These are phyloP conservation scores for Epizoanthus scotinus DNA, from an alignment of 92 coral and sea anemone genomes.

Conservation along the genomic window DNA sequence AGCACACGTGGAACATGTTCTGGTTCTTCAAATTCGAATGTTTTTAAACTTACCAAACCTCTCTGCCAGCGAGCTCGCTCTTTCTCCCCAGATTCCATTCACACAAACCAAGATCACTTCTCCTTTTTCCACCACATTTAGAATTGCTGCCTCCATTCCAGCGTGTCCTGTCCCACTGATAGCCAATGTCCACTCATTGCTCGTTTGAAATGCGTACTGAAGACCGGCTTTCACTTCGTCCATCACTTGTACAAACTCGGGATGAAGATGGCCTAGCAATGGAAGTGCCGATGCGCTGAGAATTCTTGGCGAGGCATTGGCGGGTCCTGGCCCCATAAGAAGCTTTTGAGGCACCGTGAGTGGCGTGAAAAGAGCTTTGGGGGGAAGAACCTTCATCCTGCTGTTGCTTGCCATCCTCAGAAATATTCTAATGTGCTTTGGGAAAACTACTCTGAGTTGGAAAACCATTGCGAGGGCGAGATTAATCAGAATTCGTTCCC, in stretches of 20 bases:
- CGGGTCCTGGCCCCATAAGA: constrained; percentile 95
- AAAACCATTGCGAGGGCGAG: too few relatives aligned
- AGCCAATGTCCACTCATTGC: constrained; percentile 38
- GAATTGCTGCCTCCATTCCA: constrained; percentile 43
- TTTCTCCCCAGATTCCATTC: constrained; percentile 40
- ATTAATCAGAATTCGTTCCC: not conserved
- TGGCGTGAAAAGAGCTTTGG: constrained; percentile 78
- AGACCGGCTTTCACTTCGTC: constrained; percentile 41
- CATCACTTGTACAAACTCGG: constrained; percentile 51
- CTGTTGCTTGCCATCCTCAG: constrained; percentile 15
- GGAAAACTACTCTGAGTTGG: not conserved
- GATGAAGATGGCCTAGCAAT: constrained; percentile 87
- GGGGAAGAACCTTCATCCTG: constrained; percentile 56
- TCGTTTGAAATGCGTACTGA: constrained; percentile 38
- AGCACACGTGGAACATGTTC: not conserved
- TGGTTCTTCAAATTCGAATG: not conserved
- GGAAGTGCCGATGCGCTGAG: constrained; percentile 85
- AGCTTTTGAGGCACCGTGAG: constrained; percentile 80
- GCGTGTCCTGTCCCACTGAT: constrained; percentile 40
- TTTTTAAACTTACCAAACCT: constrained; percentile 19
- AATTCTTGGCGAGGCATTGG: constrained; percentile 84
- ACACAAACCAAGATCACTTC: constrained; percentile 33
- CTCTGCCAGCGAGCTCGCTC: constrained; percentile 32
- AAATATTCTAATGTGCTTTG: not conserved
- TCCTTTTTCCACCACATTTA: constrained; percentile 37